Evolutionary conservation across 2,113 vertebrate genomes (phyloP).

Genomic region (Orthochromis indermauri): DNA sequence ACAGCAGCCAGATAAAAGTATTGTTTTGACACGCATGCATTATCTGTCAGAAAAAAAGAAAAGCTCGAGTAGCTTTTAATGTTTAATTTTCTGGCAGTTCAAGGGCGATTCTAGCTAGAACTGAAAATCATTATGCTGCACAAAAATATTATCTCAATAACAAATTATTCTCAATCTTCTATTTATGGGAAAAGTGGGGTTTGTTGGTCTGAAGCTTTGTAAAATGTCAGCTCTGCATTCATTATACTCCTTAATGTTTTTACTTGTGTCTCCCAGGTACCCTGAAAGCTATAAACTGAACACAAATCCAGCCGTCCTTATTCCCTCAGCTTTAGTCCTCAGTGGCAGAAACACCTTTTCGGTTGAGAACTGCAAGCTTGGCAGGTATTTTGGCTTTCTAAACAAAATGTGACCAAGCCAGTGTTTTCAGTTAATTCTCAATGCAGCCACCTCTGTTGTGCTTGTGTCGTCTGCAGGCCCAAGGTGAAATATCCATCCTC

Average conservation of each 20-base stretch:
- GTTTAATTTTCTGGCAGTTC: background rate
- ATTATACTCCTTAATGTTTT: background rate
- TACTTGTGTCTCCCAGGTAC: constrained; percentile 33
- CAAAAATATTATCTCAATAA: background rate
- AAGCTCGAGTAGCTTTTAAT: background rate
- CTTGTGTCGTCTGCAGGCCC: constrained; percentile 33
- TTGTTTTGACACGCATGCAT: background rate
- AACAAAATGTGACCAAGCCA: background rate
- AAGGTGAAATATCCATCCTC: constrained; percentile 47
- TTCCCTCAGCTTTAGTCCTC: constrained; percentile 43
- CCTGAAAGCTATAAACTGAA: constrained; percentile 36
- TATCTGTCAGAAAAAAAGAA: background rate
- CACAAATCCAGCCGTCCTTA: constrained; percentile 29
- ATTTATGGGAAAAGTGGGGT: background rate
- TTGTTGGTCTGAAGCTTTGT: background rate
- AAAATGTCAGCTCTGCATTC: background rate
- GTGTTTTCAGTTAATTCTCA: background rate
- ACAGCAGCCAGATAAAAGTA: background rate
- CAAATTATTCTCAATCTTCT: background rate
- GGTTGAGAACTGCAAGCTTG: constrained; percentile 38
- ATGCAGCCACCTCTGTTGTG: background rate
- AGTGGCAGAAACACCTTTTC: constrained; percentile 38
- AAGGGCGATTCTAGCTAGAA: background rate
- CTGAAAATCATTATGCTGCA: background rate
- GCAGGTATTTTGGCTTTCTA: constrained; percentile 46